phyloP scores from a whole-genome alignment of 2,113 vertebrate genomes.

The Pitta sordida region DNA sequence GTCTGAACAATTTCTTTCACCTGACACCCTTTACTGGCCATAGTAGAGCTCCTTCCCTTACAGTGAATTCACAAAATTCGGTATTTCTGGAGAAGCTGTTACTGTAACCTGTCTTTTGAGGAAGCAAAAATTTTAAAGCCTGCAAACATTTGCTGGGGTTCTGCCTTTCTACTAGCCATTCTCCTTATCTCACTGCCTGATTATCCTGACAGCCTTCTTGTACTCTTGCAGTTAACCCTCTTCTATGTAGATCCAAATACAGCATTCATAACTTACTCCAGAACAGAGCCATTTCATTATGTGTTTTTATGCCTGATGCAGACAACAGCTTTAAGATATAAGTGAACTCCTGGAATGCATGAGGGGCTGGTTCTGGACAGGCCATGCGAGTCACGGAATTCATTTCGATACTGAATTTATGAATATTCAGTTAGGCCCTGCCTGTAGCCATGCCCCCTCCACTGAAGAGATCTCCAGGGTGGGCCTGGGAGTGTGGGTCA shows the following conservation, averaged over 20 bases:
- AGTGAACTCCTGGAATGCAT: too few species aligned
- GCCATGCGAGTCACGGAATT: too few species aligned
- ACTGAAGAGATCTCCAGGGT: too few species aligned
- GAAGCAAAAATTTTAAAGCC: not conserved
- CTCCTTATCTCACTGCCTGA: not conserved
- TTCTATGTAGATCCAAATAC: not conserved
- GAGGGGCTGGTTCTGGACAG: too few species aligned
- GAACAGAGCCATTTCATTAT: not conserved
- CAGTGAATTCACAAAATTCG: not conserved
- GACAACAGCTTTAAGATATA: not conserved
- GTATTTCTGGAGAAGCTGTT: not conserved
- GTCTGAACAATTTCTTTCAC: not conserved
- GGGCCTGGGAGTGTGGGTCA: too few species aligned
- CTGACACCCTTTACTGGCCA: not conserved
- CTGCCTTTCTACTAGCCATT: not conserved
- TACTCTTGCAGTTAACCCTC: not conserved
- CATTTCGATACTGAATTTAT: too few species aligned
- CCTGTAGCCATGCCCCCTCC: too few species aligned
- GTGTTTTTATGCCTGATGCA: not conserved
- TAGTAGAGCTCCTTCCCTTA: not conserved
- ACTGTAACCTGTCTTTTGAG: not conserved
- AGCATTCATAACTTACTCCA: not conserved
- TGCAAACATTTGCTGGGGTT: not conserved
- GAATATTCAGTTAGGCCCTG: too few species aligned
- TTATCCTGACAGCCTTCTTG: not conserved